phyloP scores from a whole-genome alignment of 2,888 invertebrate species.

The Acanthosepion lycidas region DNA sequence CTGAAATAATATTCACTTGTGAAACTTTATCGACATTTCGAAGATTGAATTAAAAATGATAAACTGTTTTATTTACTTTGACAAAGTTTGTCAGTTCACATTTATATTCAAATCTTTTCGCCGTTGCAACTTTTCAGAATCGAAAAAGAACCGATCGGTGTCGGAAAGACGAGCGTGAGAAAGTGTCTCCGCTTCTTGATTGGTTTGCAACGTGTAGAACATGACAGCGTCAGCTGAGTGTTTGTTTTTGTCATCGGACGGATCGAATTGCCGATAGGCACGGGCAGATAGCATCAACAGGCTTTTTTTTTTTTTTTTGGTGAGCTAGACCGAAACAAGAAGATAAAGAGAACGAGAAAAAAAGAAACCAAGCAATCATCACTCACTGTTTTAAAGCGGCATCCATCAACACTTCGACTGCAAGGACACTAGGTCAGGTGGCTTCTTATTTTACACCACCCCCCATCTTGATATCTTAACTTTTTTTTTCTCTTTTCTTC shows the following conservation, averaged over 20 bases:
- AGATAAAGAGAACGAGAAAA: neutral
- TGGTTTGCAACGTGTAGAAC: neutral
- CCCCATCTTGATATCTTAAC: neutral
- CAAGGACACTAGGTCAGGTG: neutral
- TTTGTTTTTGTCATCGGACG: neutral
- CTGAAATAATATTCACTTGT: too few relatives aligned
- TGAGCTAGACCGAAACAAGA: neutral
- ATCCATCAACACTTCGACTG: neutral
- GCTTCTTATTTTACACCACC: neutral
- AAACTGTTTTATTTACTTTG: too few relatives aligned
- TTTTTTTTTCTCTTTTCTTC: neutral
- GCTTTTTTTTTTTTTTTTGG: neutral
- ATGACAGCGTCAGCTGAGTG: neutral
- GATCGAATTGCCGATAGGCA: neutral
- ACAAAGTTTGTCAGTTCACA: too few relatives aligned
- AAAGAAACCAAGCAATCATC: neutral
- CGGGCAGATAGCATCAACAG: neutral
- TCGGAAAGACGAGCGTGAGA: neutral
- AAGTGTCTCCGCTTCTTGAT: neutral
- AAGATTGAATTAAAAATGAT: too few relatives aligned
- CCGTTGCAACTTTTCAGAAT: neutral
- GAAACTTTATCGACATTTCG: too few relatives aligned
- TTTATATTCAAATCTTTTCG: too few relatives aligned
- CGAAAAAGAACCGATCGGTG: neutral
- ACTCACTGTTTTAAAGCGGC: neutral